Conservation (phyloP, 2,113 vertebrate genomes). For the Todiramphus chloris region DNA sequence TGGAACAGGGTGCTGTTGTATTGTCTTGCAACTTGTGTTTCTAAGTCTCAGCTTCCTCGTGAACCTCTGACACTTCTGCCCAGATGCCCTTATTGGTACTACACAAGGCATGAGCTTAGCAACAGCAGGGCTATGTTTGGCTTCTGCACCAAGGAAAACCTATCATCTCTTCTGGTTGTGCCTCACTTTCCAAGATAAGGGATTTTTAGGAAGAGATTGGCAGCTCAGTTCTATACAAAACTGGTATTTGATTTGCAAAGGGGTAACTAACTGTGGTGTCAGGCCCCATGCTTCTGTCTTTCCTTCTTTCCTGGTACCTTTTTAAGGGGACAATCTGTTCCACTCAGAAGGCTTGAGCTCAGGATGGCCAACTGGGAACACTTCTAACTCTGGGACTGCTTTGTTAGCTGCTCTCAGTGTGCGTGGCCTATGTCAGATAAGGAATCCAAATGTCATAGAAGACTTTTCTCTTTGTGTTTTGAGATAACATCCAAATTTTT, state of each 20-base stretch:
- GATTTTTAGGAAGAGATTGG: background rate
- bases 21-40: background rate
- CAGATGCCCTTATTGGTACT: background rate
- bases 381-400: background rate
- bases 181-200: background rate
- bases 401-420: background rate
- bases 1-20: background rate
- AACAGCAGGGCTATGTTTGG: background rate
- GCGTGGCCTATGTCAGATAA: background rate
- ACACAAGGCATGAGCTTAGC: accelerated
- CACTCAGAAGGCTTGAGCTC: background rate
- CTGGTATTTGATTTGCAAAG: background rate
- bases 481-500: background rate
- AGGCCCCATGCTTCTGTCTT: background rate
- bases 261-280: background rate
- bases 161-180: background rate
- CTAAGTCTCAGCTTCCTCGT: background rate
- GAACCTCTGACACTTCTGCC: background rate
- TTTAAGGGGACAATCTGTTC: background rate
- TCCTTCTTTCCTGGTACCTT: background rate
- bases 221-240: background rate
- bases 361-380: background rate
- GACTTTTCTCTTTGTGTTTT: background rate
- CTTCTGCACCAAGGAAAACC: background rate
- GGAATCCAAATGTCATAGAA: background rate